A percentile compares a stretch with the other conserved stretches of the same genome.
Evolutionary conservation across 2,888 invertebrate genomes (phyloP).

Genomic region (Melieria omissa): DNA sequence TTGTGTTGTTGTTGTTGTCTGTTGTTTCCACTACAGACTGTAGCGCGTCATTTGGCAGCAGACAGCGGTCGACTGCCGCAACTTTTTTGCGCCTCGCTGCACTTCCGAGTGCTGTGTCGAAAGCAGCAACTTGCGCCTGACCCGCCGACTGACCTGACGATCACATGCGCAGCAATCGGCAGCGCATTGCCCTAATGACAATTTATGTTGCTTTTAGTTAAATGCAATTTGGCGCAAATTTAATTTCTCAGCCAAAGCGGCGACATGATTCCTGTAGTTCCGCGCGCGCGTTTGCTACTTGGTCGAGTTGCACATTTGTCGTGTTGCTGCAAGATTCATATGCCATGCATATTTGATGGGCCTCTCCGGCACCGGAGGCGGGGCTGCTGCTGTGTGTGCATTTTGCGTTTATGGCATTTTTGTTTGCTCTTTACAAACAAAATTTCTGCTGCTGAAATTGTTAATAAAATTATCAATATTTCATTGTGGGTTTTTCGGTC

Average conservation of each 20-base stretch:
- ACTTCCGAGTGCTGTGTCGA: slow-evolving; percentile 7
- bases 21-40: no score
- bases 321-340: no score
- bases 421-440: neutral
- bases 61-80: neutral
- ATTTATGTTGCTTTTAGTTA: slow-evolving; percentile 26
- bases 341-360: neutral
- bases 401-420: neutral
- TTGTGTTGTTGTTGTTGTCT: slow-evolving; percentile 2
- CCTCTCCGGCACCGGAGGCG: neutral
- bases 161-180: neutral
- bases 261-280: no score
- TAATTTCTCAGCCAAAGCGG: slow-evolving; percentile 8
- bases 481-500: slow-evolving; percentile 34
- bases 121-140: neutral
- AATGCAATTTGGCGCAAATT: slow-evolving; percentile 30
- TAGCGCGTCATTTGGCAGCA: no score
- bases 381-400: neutral
- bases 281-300: no score
- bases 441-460: slow-evolving; percentile 18
- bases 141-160: neutral
- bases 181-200: neutral
- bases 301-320: no score
- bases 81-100: slow-evolving; percentile 25
- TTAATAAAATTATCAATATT: slow-evolving; percentile 48